Evolutionary conservation across 2,113 vertebrate genomes (phyloP), one percentile per base, ranked within the genome.

Genomic region (Podilymbus podiceps): DNA sequence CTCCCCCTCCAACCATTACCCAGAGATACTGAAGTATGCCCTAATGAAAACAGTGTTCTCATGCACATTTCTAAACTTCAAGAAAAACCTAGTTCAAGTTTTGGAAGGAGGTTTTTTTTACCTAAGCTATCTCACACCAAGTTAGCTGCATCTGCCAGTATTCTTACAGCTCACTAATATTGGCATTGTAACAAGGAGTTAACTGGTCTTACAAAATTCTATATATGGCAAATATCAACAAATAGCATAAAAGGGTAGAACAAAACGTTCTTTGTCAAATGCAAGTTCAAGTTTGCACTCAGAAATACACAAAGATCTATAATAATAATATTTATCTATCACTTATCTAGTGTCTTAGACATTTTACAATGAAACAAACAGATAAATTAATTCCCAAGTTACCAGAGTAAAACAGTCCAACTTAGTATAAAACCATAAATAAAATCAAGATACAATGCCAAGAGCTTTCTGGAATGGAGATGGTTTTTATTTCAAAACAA

Each of bases 181-280:
- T 42, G 21, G 8, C 15, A 23, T 76, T 76, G 60, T 64, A 64
- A 78, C 49, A 90, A 94, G 64, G 23, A 82, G 81, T 85, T 90
- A 95, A 76, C 66, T 67, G 24, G 80, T 68, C 64, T 60, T 82
- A 74, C 52, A 94, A 75, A 78, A 59, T 72, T 95, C 63, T 90
- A 59, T 93, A 91, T 93, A 89, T 53, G 89, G 97, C 72, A 95
- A 93, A 91, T 62, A 63, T 22, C 59, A 92, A 77, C 58, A 90
- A 92, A 80, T 30, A 93, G 33, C 35, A 38, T n/a, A 56, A 85
- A 84, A 92, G 58, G 83, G 79, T 73, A 88, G 96, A 97, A 96
- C 82, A 93, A 97, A 98, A 96, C 40, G 5, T 91, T 93, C 84
- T 95, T 96, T 97, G 89, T 97, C 88, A 97, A 97, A 96, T 85